These are phyloP conservation scores for Lycia hirtaria DNA, from an alignment of 2,888 invertebrate genomes.

Conservation along the genomic window DNA sequence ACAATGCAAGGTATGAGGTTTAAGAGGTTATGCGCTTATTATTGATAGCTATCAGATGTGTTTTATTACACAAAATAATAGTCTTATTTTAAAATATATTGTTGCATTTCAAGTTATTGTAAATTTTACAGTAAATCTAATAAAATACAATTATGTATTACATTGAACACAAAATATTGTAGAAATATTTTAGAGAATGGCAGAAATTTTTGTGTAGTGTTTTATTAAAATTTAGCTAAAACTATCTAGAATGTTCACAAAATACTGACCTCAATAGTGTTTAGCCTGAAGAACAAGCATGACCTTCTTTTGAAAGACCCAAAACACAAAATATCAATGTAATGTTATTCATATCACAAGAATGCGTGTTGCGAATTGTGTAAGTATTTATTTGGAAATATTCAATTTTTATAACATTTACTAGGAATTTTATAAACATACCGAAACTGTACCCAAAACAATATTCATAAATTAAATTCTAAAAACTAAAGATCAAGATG, in stretches of 20 bases:
- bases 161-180: not conserved
- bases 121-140: not conserved
- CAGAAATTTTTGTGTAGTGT: not conserved
- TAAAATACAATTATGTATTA: not conserved
- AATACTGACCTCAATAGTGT: conserved; percentile 33
- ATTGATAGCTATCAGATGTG: conserved; percentile 36
- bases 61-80: conserved; percentile 22
- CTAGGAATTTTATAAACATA: not conserved
- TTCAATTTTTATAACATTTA: not conserved
- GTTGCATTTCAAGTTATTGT: not conserved
- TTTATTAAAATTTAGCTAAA: not conserved
- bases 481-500: conserved; percentile 1
- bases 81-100: not conserved
- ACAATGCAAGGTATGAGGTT: conserved; percentile 33
- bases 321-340: conserved; percentile 5
- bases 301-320: conserved; percentile 17
- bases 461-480: conserved; percentile 10
- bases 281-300: conserved; percentile 21
- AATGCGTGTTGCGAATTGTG: not conserved
- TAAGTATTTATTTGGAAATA: conserved; percentile 5
- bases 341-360: conserved; percentile 2
- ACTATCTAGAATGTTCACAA: conserved; percentile 21
- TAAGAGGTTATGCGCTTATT: conserved; percentile 55
- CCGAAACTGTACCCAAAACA: conserved; percentile 6
- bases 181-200: not conserved